These are phyloP conservation scores for Leptinotarsa haldemani DNA, from an alignment of 2,888 invertebrate species.

Conservation along the genomic window DNA sequence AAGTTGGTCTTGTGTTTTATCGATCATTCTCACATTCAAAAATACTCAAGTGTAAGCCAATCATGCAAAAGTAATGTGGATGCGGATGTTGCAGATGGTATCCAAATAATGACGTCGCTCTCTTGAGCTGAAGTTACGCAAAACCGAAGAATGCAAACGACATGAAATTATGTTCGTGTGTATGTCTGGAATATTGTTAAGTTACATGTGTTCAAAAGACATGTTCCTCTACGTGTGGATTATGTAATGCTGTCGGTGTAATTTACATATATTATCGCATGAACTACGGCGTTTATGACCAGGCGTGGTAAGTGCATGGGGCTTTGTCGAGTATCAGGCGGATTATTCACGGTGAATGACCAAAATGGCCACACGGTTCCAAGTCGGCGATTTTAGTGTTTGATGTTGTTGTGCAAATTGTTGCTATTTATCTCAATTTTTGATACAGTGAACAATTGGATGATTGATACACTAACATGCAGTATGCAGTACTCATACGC, in stretches of 20 bases:
- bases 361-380: background rate
- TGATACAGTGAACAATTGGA: too few relatives aligned
- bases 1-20: too few relatives aligned
- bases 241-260: slow-evolving; percentile 9
- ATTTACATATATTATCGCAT: slow-evolving; percentile 23
- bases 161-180: slow-evolving; percentile 24
- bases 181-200: slow-evolving; percentile 19
- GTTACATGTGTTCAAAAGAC: slow-evolving; percentile 25
- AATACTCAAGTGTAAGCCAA: background rate
- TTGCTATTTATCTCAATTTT: background rate
- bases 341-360: slow-evolving; percentile 9
- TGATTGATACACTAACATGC: too few relatives aligned
- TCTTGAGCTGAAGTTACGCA: background rate
- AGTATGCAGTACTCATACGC: too few relatives aligned
- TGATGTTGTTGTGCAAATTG: background rate
- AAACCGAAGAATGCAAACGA: slow-evolving; percentile 28
- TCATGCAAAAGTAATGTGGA: background rate
- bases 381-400: background rate
- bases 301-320: slow-evolving; percentile 17
- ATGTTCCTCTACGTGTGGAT: slow-evolving; percentile 27
- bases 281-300: slow-evolving; percentile 17
- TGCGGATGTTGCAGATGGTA: background rate
- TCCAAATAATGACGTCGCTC: background rate
- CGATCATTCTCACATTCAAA: background rate
- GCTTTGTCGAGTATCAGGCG: background rate